These are phyloP conservation scores for Peromyscus aztecus DNA, from an alignment of 2,797 vertebrate species.

Conservation along the genomic window DNA sequence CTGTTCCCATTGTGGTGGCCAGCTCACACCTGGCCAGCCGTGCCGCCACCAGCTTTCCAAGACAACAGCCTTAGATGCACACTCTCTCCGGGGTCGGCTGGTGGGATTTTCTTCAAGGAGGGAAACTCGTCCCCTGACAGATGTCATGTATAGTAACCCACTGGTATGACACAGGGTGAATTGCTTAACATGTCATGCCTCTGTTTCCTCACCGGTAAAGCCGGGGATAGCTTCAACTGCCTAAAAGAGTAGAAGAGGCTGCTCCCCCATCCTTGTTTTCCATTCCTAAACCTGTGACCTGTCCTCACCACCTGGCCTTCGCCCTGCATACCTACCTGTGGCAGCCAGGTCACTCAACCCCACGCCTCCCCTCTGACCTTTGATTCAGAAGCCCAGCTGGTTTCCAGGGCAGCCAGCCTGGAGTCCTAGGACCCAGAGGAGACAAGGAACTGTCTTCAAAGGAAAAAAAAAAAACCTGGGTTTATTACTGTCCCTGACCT, in stretches of 20 bases:
- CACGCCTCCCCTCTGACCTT: not conserved
- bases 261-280: not conserved
- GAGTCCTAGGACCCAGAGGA: not conserved
- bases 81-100: not conserved
- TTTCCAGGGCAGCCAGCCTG: constrained; percentile 32
- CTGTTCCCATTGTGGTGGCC: not conserved
- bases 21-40: not conserved
- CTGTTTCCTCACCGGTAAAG: not conserved
- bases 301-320: not conserved
- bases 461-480: not conserved
- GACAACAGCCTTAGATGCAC: not conserved
- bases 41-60: not conserved
- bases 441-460: constrained; percentile 13
- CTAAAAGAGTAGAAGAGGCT: not conserved
- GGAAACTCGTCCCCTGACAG: rapidly evolving
- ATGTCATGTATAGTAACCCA: not conserved
- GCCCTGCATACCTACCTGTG: not conserved
- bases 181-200: not conserved
- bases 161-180: not conserved
- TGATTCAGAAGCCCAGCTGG: constrained; percentile 6
- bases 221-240: not conserved
- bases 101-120: not conserved
- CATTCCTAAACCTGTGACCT: not conserved
- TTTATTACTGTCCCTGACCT: not conserved
- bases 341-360: not conserved